Conservation (phyloP, 2,113 vertebrate species). For the Aptenodytes forsteri region DNA sequence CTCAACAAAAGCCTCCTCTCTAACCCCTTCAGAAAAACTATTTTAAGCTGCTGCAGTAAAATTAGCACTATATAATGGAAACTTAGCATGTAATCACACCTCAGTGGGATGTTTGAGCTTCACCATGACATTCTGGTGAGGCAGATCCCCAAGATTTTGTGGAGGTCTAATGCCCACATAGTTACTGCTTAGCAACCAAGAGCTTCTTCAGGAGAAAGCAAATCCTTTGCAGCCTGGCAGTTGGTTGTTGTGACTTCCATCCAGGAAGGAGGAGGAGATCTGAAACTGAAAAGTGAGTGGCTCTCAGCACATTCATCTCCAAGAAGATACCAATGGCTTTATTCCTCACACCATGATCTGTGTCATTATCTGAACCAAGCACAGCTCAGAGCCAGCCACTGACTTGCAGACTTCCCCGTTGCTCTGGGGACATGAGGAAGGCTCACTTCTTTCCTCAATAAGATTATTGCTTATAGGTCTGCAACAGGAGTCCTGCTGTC, state of each 20-base stretch:
- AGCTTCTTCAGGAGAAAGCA: constrained; percentile 38
- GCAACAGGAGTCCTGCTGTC: neutral
- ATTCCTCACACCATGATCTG: neutral
- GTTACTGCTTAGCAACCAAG: constrained; percentile 80
- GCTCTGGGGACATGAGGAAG: neutral
- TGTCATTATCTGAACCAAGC: neutral
- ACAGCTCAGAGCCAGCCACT: neutral
- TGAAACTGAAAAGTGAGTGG: neutral
- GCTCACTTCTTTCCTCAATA: neutral
- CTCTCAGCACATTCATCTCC: neutral
- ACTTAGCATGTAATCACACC: constrained; percentile 70
- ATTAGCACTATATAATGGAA: constrained; percentile 69
- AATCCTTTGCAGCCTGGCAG: neutral
- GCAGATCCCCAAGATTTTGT: constrained; percentile 70
- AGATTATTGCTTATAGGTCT: neutral
- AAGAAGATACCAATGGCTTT: neutral
- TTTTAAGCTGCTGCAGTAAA: constrained; percentile 55
- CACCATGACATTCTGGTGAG: constrained; percentile 73
- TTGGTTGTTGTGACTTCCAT: neutral
- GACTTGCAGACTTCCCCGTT: neutral
- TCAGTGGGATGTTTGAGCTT: constrained; percentile 72
- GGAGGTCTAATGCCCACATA: constrained; percentile 76
- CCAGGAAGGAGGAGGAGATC: neutral
- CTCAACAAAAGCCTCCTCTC: constrained; percentile 16
- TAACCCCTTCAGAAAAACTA: neutral